Base-by-base conservation (phyloP, 2,888 invertebrate species). In the Hofmannophila pseudospretella region DNA sequence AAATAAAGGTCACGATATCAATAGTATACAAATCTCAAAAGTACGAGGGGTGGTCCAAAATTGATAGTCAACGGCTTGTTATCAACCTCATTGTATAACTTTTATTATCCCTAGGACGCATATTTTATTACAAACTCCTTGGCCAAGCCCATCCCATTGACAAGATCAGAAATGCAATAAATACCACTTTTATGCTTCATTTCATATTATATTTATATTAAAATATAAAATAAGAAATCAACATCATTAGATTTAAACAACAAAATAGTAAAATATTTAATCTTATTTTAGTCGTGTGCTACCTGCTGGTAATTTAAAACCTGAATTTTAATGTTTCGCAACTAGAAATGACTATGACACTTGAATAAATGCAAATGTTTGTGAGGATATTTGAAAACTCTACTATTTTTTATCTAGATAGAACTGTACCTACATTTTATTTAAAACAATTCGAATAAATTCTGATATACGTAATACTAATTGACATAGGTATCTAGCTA, bases 151-250 rank as follows among this genome's bases (percentile, higher is more conserved):
- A n/a, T n/a, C n/a, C n/a, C n/a, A n/a, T n/a, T n/a, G n/a, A n/a
- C n/a, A n/a, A n/a, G n/a, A n/a, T n/a, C n/a, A n/a, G n/a, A n/a
- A n/a, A n/a, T n/a, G n/a, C n/a, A n/a, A n/a, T n/a, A n/a, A n/a
- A n/a, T n/a, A n/a, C n/a, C n/a, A n/a, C n/a, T n/a, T n/a, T n/a
- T 58, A 51, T 57, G 51, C 49, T 60, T 47, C 43, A 56, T 51
- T 54, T 63, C 59, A 47, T 62, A 54, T 57, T 64, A 47, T 49
- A 50, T 47, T 57, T 64, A 47, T 49, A 50, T 47, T 53, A 57
- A 58, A 57, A 57, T 51, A 49, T 51, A 63, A 54, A 58, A 57
- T 48, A 42, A 13, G 19, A 39, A 36, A 28, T 16, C 29, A 27
- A 22, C 12, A 29, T 54, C 51, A 54, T 49, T 44, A 11, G n/a